Evolutionary conservation across 1,140 invertebrate genomes (phyloP).

Genomic region (Heliconius melpomene): DNA sequence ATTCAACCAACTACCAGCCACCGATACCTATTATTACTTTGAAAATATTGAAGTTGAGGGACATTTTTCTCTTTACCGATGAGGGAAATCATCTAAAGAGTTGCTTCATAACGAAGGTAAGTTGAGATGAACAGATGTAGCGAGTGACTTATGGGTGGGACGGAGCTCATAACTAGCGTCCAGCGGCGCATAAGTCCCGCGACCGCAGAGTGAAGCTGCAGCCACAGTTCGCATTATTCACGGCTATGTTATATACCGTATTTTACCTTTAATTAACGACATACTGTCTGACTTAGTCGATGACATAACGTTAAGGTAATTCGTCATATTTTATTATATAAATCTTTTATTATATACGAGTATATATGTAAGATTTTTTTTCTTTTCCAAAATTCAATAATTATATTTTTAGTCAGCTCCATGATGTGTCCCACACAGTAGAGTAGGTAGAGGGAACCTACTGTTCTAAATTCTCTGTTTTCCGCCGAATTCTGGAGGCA

Average conservation of each 20-base stretch:
- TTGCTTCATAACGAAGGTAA: constrained; percentile 50
- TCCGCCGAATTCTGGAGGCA: no score
- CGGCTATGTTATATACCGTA: constrained; percentile 58
- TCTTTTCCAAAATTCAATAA: no score
- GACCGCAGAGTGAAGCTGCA: constrained; percentile 62
- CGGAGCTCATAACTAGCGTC: constrained; percentile 69
- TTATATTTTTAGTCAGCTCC: no score
- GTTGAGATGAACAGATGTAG: constrained; percentile 60
- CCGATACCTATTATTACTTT: neutral
- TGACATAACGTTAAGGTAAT: neutral
- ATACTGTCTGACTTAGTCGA: constrained; percentile 43
- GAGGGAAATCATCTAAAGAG: constrained; percentile 49
- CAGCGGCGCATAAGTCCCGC: constrained; percentile 67
- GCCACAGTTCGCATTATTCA: constrained; percentile 61
- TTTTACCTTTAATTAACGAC: constrained; percentile 62
- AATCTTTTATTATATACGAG: no score
- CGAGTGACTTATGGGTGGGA: constrained; percentile 59
- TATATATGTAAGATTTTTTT: neutral
- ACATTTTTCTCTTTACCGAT: constrained; percentile 27
- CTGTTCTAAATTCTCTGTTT: no score
- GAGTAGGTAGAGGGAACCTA: no score
- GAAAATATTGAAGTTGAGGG: constrained; percentile 1
- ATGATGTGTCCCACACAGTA: no score
- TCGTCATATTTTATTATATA: neutral
- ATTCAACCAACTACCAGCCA: neutral